Evolutionary conservation across 2,113 vertebrate species (phyloP), one percentile per base, ranked within the genome.

Genomic region (Channa maculata): DNA sequence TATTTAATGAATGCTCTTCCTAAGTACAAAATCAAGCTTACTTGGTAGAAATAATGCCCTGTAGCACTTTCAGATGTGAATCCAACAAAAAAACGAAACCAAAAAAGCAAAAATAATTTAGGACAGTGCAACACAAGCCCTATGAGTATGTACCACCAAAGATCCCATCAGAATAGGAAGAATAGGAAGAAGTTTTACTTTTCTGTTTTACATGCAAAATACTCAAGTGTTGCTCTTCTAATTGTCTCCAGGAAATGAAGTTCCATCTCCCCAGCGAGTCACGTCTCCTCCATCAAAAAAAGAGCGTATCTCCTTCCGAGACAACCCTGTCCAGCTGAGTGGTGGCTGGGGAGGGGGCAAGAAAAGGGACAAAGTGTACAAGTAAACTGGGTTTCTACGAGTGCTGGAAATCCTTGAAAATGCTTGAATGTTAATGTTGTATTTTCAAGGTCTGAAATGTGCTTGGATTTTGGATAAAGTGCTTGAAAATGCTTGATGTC

Each of bases 291-390:
- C 93, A 34, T 76, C 80, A 46, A 93, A 54, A 80, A 96, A 92
- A 68, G 96, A 98, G 58, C 94, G 94, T 46, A 94, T 97, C 75
- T 98, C 97, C 8, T 96, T 96, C 91, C 91, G 95, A 70, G 96
- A 97, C 87, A 90, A 94, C 83, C 95, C 95, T 0, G 86, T 96
- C 6, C 95, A 91, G 65, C 83, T 94, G 87, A 98, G 97, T 0
- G 84, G 93, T 74, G 97, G 97, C 91, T 99, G 97, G 98, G 97
- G 97, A 87, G 93, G 94, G 71, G 98, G 97, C 70, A 98, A 95
- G 93, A 96, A 95, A 94, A 95, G 95, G 83, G 79, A 61, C 57
- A 94, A 94, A 63, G 54, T 78, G 39, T 38, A 12, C 73, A 93
- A 92, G 86, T 92, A 82, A 82, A 80, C 1, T 24, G 24, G 24